A percentile compares a stretch with the other conserved stretches of the same genome.
Evolutionary conservation across 2,888 invertebrate species (phyloP).

Genomic region (Nemotelus pantherinus): DNA sequence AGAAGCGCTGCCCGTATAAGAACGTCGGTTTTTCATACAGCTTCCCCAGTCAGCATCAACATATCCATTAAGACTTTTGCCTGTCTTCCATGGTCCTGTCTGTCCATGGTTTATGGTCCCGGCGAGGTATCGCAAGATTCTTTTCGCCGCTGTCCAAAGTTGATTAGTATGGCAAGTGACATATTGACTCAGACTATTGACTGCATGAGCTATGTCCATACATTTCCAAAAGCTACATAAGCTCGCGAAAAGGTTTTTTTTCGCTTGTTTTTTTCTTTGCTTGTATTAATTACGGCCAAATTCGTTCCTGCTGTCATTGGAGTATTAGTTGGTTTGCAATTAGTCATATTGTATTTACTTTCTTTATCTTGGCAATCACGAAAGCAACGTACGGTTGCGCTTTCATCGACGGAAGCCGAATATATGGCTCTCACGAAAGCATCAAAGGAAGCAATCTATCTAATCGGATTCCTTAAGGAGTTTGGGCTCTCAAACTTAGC

Average conservation of each 20-base stretch:
- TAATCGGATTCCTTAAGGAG: too few species aligned
- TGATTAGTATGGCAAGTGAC: slow-evolving; percentile 48
- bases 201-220: slow-evolving; percentile 48
- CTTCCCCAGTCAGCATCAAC: slow-evolving; percentile 51
- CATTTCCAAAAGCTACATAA: slow-evolving; percentile 48
- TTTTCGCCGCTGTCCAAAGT: slow-evolving; percentile 50
- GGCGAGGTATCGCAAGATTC: slow-evolving; percentile 50
- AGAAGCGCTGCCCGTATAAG: slow-evolving; percentile 16
- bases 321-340: too few species aligned
- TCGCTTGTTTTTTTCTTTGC: too few species aligned
- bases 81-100: slow-evolving; percentile 5
- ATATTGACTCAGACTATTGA: slow-evolving; percentile 48
- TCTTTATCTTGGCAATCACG: too few species aligned
- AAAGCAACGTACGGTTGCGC: too few species aligned
- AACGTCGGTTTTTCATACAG: background rate
- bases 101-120: slow-evolving; percentile 44
- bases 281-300: too few species aligned
- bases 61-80: background rate
- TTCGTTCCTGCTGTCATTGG: too few species aligned
- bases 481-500: too few species aligned
- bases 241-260: slow-evolving; percentile 50
- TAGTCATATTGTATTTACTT: too few species aligned
- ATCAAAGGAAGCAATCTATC: too few species aligned
- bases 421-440: too few species aligned
- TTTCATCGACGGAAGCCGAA: too few species aligned